These are phyloP conservation scores for Macrotrachela quadricornifera DNA, from an alignment of 1,140 invertebrate genomes.

Conservation along the genomic window DNA sequence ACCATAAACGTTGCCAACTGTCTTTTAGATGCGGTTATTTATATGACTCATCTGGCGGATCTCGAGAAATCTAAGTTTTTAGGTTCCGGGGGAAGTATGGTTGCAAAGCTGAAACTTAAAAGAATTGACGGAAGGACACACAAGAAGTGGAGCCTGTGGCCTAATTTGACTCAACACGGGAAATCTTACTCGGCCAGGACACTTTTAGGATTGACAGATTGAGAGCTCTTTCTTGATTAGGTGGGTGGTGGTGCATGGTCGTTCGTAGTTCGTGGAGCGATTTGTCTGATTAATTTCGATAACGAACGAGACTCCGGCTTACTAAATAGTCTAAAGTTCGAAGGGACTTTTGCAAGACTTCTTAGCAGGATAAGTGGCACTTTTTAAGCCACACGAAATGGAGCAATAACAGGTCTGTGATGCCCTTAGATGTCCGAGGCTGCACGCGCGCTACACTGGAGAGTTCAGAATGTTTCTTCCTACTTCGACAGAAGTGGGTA, in stretches of 20 bases:
- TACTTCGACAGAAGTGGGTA: slow-evolving; percentile 41
- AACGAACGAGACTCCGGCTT: slow-evolving; percentile 51
- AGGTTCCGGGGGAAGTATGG: slow-evolving; percentile 65
- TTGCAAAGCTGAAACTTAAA: slow-evolving; percentile 80
- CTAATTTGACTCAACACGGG: slow-evolving; percentile 72
- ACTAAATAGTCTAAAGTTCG: slow-evolving; percentile 16
- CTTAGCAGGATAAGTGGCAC: slow-evolving; percentile 40
- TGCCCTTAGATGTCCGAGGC: slow-evolving; percentile 58
- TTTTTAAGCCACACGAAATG: slow-evolving; percentile 47
- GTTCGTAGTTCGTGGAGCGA: slow-evolving; percentile 71
- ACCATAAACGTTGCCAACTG: slow-evolving; percentile 61
- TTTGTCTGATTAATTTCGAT: slow-evolving; percentile 71
- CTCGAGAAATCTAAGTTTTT: slow-evolving; percentile 49
- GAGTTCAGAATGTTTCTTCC: slow-evolving; percentile 36
- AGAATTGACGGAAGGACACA: slow-evolving; percentile 50
- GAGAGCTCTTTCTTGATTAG: slow-evolving; percentile 70
- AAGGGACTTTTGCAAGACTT: slow-evolving; percentile 34
- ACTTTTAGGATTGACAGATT: slow-evolving; percentile 67
- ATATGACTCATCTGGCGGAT: slow-evolving; percentile 24
- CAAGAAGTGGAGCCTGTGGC: slow-evolving; percentile 70
- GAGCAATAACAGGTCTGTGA: slow-evolving; percentile 64
- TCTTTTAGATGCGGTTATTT: slow-evolving; percentile 37
- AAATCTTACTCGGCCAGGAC: slow-evolving; percentile 65
- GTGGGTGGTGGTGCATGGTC: slow-evolving; percentile 67
- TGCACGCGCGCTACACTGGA: slow-evolving; percentile 60